Conservation (phyloP, 2,888 invertebrate species). For the Papilio protenor region DNA sequence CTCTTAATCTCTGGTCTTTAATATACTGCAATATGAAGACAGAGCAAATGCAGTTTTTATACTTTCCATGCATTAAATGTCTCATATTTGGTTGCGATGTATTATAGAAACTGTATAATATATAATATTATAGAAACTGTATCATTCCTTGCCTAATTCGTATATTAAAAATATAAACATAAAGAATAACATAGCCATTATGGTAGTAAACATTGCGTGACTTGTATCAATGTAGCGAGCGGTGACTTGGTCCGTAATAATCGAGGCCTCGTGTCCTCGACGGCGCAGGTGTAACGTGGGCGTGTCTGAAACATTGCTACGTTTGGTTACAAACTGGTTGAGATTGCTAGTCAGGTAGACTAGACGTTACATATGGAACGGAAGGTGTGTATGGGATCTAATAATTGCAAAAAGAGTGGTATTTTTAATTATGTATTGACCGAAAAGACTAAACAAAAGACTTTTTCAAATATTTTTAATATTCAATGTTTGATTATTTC, state of each 20-base stretch:
- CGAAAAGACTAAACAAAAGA: no score
- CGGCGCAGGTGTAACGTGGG: slow-evolving; percentile 23
- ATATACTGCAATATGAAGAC: no score
- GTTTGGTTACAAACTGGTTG: slow-evolving; percentile 16
- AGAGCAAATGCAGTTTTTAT: no score
- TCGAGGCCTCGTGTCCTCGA: slow-evolving; percentile 12
- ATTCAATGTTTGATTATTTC: not conserved
- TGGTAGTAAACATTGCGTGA: slow-evolving; percentile 17
- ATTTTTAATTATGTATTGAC: no score
- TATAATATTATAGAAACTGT: no score
- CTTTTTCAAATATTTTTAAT: no score
- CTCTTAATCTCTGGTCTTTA: no score
- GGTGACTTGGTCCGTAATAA: slow-evolving; percentile 7
- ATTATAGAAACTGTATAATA: no score
- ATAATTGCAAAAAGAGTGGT: no score
- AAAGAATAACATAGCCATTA: not conserved
- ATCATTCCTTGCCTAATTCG: no score
- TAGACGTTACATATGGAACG: not conserved
- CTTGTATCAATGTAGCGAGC: slow-evolving; percentile 1
- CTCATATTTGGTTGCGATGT: no score
- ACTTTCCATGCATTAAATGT: no score
- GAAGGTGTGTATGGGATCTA: not conserved
- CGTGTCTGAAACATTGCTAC: slow-evolving; percentile 1
- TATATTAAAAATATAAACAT: not conserved
- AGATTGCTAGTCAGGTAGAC: not conserved